phyloP scores from a whole-genome alignment of 2,113 vertebrate genomes.

The Leucosticte australis region DNA sequence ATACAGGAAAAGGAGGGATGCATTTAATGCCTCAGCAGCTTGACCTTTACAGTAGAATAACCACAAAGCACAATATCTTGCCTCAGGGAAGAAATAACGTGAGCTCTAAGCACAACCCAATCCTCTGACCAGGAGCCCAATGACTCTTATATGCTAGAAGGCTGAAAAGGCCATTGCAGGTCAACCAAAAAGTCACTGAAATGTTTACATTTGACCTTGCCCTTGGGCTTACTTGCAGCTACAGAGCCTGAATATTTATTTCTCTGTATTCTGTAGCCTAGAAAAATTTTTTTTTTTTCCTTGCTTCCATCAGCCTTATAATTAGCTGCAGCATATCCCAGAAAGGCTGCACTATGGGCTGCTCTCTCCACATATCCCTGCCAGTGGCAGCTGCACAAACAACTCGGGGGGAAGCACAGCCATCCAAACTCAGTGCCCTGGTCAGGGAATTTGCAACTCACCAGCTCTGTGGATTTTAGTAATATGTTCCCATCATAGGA shows the following conservation, averaged over 20 bases:
- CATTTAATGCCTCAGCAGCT: background rate
- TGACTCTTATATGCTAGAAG: background rate
- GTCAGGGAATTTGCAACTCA: background rate
- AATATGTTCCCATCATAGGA: background rate
- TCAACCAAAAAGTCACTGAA: background rate
- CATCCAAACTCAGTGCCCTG: background rate
- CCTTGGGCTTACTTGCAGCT: background rate
- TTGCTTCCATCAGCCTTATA: background rate
- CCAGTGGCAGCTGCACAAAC: accelerated
- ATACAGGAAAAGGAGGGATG: background rate
- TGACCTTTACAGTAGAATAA: slow-evolving; percentile 26
- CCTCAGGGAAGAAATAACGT: background rate
- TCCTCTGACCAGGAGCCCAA: background rate
- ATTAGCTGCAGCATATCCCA: background rate
- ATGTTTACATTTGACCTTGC: background rate
- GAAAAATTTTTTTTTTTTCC: too few species aligned
- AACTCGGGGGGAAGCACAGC: background rate
- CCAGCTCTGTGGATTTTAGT: background rate
- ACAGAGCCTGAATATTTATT: background rate
- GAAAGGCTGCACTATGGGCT: background rate
- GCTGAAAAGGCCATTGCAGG: background rate
- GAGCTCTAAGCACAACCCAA: background rate
- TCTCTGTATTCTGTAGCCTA: background rate
- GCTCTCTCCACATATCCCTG: accelerated
- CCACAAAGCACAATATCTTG: background rate